Base-by-base conservation (phyloP, 37 sponge, comb jelly and placozoan species). In the Cliona cf. orientalis region DNA sequence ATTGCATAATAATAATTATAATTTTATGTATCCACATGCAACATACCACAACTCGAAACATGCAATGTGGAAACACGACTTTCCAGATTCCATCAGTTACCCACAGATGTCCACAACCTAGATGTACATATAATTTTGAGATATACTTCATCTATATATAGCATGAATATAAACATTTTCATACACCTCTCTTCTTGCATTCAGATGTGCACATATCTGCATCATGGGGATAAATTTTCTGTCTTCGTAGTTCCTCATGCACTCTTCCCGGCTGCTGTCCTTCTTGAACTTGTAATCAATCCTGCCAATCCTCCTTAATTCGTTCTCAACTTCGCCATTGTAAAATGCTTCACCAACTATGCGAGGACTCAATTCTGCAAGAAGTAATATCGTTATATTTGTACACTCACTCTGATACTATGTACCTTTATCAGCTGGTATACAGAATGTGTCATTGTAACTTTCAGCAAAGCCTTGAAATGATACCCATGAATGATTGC, bases 1-100 rank as follows among this genome's bases (percentile, higher is more conserved):
- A 4, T 22, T 33, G 21, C 35, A 36, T 68, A 5, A 32, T 63
- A 9, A 63, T 11, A 28, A 19, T 63, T 25, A 9, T 28, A 17
- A 36, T 36, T 69, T 69, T 40, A 69, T 6, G 14, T 69, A 46
- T 7, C 73, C 29, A 64, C 64, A 43, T 68, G 39, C 53, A 49
- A 14, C 55, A 38, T 49, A 85, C 86, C 79, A 78, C 28, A 53
- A 76, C 77, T 62, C 41, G 39, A 36, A 74, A 85, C 79, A 85
- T 77, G 49, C 86, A 85, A 62, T 85, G 86, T 32, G 86, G 79
- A 61, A 85, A 85, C 11, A 78, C 35, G 4, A 62, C 43, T 43
- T 77, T 78, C 86, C 86, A 85, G 9, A 77, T 78, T n/a, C 86
- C 86, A 78, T 85, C 79, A 28, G 86, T 85, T 9, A 85, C 79